Evolutionary conservation across 1,140 invertebrate species (phyloP).

Genomic region (Pachypsylla venusta): DNA sequence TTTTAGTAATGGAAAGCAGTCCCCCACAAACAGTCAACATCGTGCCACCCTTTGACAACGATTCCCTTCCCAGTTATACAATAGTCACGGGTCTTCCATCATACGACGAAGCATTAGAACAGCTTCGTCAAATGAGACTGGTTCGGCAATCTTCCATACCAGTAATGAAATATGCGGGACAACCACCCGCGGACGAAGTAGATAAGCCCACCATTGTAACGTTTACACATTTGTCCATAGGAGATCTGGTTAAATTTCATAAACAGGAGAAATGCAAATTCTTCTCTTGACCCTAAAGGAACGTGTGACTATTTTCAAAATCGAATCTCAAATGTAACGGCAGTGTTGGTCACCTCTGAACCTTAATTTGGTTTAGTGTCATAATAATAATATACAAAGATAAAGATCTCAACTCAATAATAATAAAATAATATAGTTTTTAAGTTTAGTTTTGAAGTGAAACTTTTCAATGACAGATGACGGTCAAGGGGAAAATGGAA

Average conservation of each 20-base stretch:
- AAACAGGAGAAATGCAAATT: slow-evolving; percentile 4
- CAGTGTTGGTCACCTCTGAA: too few relatives aligned
- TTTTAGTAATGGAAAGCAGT: slow-evolving; percentile 30
- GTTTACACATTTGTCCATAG: neutral
- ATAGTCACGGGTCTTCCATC: slow-evolving; percentile 43
- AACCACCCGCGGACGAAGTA: neutral
- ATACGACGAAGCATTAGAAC: slow-evolving; percentile 43
- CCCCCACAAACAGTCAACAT: slow-evolving; percentile 20
- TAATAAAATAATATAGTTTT: too few relatives aligned
- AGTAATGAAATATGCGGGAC: neutral
- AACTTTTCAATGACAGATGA: too few relatives aligned
- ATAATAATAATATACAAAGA: too few relatives aligned
- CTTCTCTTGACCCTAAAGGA: neutral
- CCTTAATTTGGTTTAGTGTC: too few relatives aligned
- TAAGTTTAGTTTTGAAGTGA: too few relatives aligned
- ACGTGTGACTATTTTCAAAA: too few relatives aligned
- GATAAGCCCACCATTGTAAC: neutral
- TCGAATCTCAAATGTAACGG: too few relatives aligned
- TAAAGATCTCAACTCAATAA: too few relatives aligned
- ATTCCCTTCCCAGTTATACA: slow-evolving; percentile 42
- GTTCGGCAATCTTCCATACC: neutral
- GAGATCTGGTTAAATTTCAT: neutral
- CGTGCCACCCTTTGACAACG: slow-evolving; percentile 31
- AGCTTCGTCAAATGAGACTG: slow-evolving; percentile 26
- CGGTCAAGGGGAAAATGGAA: too few relatives aligned